Evolutionary conservation across 2,113 vertebrate species (phyloP).

Genomic region (Lasiurus borealis): DNA sequence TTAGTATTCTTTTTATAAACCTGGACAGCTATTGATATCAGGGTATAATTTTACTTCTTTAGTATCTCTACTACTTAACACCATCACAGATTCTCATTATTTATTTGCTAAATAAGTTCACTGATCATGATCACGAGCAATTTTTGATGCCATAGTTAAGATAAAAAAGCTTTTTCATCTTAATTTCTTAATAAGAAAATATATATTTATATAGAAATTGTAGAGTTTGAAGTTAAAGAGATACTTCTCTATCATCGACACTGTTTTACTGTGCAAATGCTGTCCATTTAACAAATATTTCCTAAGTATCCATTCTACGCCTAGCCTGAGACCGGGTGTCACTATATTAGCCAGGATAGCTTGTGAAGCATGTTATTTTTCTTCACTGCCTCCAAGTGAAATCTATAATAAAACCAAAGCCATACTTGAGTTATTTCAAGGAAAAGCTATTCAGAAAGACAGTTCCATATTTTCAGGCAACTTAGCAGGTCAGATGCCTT

Average conservation of each 20-base stretch:
- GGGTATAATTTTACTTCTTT: not conserved
- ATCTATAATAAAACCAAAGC: slow-evolving; percentile 68
- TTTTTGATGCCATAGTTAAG: not conserved
- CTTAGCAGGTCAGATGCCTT: slow-evolving; percentile 52
- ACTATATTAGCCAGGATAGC: slow-evolving; percentile 5
- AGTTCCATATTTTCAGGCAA: slow-evolving; percentile 67
- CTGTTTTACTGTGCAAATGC: not conserved
- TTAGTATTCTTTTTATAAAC: not conserved
- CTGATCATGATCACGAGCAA: not conserved
- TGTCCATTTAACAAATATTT: slow-evolving; percentile 19
- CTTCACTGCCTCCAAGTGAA: slow-evolving; percentile 57
- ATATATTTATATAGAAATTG: not conserved
- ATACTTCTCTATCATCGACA: not conserved
- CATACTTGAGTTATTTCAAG: slow-evolving; percentile 72
- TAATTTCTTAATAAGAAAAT: slow-evolving; percentile 35
- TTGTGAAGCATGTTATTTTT: slow-evolving; percentile 55
- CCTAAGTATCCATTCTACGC: not conserved
- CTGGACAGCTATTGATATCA: not conserved
- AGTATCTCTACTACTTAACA: not conserved
- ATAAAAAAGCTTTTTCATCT: not conserved
- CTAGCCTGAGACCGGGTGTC: not conserved
- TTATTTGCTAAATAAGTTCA: slow-evolving; percentile 30
- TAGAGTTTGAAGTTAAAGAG: not conserved
- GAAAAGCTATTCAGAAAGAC: slow-evolving; percentile 56
- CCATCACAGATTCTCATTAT: not conserved